phyloP scores from a whole-genome alignment of 2,888 invertebrate genomes.

The Acrobasis repandana region DNA sequence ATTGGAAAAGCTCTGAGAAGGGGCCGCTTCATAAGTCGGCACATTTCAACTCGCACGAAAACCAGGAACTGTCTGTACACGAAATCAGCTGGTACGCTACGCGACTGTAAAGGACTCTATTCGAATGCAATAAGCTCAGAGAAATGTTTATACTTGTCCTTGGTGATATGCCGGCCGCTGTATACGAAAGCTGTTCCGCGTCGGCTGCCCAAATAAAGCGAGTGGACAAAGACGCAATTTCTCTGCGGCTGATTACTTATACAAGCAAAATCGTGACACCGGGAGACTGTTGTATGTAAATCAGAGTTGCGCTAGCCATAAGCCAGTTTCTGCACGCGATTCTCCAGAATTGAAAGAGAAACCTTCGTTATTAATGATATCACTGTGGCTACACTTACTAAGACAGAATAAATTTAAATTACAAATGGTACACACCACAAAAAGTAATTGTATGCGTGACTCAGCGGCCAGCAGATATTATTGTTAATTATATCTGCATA shows the following conservation, averaged over 20 bases:
- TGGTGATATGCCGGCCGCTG: too few species aligned
- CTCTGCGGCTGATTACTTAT: slow-evolving; percentile 41
- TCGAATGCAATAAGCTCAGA: too few species aligned
- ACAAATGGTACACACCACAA: slow-evolving; percentile 17
- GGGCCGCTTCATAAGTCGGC: too few species aligned
- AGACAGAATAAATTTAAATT: slow-evolving; percentile 15
- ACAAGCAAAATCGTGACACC: slow-evolving; percentile 45
- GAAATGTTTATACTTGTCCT: too few species aligned
- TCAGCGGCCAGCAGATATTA: slow-evolving; percentile 5
- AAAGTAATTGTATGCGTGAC: slow-evolving; percentile 21
- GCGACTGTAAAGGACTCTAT: too few species aligned
- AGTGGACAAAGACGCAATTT: slow-evolving; percentile 37
- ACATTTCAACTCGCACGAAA: too few species aligned
- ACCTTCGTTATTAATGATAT: slow-evolving; percentile 44
- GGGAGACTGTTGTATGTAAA: slow-evolving; percentile 42
- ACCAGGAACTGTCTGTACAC: too few species aligned
- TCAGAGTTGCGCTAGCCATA: slow-evolving; percentile 23
- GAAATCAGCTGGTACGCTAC: too few species aligned
- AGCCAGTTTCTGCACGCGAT: slow-evolving; percentile 5
- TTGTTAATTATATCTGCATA: slow-evolving; percentile 15
- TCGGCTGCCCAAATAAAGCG: slow-evolving; percentile 43
- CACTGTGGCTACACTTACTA: slow-evolving; percentile 27
- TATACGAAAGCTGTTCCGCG: slow-evolving; percentile 43
- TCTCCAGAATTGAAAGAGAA: slow-evolving; percentile 46
- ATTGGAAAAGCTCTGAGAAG: too few species aligned